These are phyloP conservation scores for Chaitophorus viminalis DNA, from an alignment of 2,888 invertebrate species.

Conservation along the genomic window DNA sequence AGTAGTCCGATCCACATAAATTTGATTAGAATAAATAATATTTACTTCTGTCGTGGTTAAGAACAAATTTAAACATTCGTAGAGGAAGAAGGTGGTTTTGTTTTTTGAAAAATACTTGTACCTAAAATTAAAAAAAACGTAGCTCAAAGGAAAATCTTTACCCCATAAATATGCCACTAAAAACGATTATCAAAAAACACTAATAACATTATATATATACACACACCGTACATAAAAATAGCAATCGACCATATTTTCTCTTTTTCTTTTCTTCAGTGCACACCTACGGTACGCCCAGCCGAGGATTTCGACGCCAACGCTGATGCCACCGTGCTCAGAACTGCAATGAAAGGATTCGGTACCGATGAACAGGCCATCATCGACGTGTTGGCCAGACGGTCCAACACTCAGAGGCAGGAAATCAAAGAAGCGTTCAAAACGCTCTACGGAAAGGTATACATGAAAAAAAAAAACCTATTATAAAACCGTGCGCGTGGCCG, in stretches of 20 bases:
- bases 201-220: neutral
- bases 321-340: constrained; percentile 84
- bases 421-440: constrained; percentile 92
- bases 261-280: constrained; percentile 73
- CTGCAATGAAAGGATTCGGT: constrained; percentile 93
- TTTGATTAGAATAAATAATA: too few species aligned
- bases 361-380: constrained; percentile 93
- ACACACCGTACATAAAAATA: neutral
- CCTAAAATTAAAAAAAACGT: neutral
- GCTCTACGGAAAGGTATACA: constrained; percentile 83
- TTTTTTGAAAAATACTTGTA: too few species aligned
- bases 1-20: too few species aligned
- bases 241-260: neutral
- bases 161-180: too few species aligned
- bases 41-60: too few species aligned
- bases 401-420: constrained; percentile 89
- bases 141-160: too few species aligned
- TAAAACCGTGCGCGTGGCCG: too few species aligned
- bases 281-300: constrained; percentile 87
- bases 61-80: too few species aligned
- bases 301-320: constrained; percentile 87
- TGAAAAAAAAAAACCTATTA: neutral
- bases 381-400: constrained; percentile 86
- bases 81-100: too few species aligned
- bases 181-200: neutral